Conservation (phyloP, 1,140 invertebrate genomes). For the Andrena cerasifolii region DNA sequence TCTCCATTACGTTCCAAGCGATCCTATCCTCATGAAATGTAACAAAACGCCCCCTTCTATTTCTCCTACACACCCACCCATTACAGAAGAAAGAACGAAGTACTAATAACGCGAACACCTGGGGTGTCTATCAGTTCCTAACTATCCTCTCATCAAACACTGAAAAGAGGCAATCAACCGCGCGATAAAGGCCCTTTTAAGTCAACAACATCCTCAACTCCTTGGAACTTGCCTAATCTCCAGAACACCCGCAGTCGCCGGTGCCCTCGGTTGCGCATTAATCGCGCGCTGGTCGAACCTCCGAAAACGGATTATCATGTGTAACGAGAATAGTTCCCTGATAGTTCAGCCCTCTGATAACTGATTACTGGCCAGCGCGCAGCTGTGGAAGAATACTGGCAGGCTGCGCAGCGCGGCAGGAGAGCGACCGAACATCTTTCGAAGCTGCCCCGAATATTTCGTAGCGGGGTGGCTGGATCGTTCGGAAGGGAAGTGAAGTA, state of each 20-base stretch:
- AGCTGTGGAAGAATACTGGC: background rate
- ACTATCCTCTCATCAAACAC: too few relatives aligned
- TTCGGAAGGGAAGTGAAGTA: conserved; percentile 13
- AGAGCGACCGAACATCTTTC: background rate
- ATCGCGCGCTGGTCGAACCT: background rate
- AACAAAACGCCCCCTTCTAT: too few relatives aligned
- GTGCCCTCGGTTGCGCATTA: background rate
- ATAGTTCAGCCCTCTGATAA: conserved; percentile 1
- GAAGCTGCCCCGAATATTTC: background rate
- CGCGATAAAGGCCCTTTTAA: too few relatives aligned
- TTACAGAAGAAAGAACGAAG: too few relatives aligned
- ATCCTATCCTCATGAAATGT: too few relatives aligned
- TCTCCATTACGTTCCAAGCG: too few relatives aligned
- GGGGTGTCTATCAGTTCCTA: too few relatives aligned
- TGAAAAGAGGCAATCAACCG: too few relatives aligned
- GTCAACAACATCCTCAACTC: background rate
- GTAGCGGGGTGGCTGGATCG: conserved; percentile 7
- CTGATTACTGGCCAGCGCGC: conserved; percentile 1
- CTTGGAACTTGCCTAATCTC: too few relatives aligned
- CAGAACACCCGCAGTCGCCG: background rate
- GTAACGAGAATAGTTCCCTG: conserved; percentile 15
- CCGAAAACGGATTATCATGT: conserved; percentile 9
- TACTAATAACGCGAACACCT: too few relatives aligned
- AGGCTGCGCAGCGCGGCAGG: background rate
- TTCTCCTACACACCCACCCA: too few relatives aligned